Evolutionary conservation across 2,888 invertebrate species (phyloP), one percentile per base, ranked within the genome.

Genomic region (Caradrina kadenii): DNA sequence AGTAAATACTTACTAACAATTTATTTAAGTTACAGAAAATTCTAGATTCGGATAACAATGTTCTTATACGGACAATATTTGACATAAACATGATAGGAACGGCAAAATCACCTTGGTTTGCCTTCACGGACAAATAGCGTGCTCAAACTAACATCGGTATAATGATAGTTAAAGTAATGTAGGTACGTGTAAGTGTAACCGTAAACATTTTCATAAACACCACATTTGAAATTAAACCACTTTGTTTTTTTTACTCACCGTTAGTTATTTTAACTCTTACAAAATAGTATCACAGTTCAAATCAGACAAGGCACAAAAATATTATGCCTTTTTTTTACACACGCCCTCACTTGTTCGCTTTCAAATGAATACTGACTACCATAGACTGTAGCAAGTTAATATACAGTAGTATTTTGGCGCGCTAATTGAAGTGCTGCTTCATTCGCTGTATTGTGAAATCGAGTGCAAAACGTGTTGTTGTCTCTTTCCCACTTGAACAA

Each of bases 251-350:
- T 56, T 62, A 80, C 84, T 86, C 69, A 87, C 86, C 82, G 77
- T 73, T 76, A 65, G 64, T 55, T 63, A 55, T 19, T 65, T 59
- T 76, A 74, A 68, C 55, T 78, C 81, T 67, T 80, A 82, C 22
- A 73, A 63, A 81, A 67, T 85, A 87, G 79, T 87, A 87, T 87
- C 86, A 87, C 87, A 87, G 87, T 73, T 76, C 8, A 53, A 74
- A 79, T 60, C 64, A 79, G 73, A 69, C 59, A 65, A 65, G 54
- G 63, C 69, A 77, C 61, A 63, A 1, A 62, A 64, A 31, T 53
- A 45, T 61, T 48, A 55, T 67, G 71, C 60, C 71, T 58, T 64
- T 61, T 54, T 35, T 55, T 58, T 59, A 54, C 53, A 69, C 81
- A 78, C 86, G 79, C 59, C 71, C 63, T 52, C 64, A 55, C 49